Evolutionary conservation across 1,140 invertebrate genomes (phyloP), one percentile per base, ranked within the genome.

Genomic region (Drosophila athabasca): DNA sequence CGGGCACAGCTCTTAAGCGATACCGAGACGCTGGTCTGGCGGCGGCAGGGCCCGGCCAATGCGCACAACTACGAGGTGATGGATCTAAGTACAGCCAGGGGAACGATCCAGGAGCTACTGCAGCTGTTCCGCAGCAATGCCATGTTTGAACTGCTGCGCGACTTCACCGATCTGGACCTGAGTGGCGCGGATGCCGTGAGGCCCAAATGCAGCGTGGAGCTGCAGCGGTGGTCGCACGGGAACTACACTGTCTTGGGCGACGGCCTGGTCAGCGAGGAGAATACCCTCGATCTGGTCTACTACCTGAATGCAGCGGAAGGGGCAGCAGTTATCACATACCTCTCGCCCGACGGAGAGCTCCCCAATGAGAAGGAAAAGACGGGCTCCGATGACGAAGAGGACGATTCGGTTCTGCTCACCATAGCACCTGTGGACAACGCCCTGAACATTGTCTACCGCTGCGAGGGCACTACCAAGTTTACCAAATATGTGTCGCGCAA

Each of bases 371-470:
- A 76, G n/a, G 46, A 48, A 26, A 8, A 31, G 29, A 7, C 46
- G 15, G 65, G 62, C 1, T 54, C 26, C 1, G 61, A 76, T 26
- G 71, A 73, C 2, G 67, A 59, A 3, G 83, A 88, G 17, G 79
- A 80, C 6, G 83, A 91, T 39, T 73, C 78, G 11, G 82, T 76
- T 31, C 54, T 92, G 17, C 55, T 95, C 15, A 93, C 93, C 2
- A 90, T 94, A 67, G 93, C 91, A 69, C 92, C 93, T 2, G 90
- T 92, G 39, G 93, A 94, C 87, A 96, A 96, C 92, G 93, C 94
- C 54, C 90, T 96, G 6, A 94, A 93, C 83, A 92, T 96, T n/a
- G 94, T 95, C 24, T 96, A 95, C 89, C 94, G 94, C 64, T 93
- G 93, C 71, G 79, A 91, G 9, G 94, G 94, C 66, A 94, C 94